Conservation (phyloP, 2,797 vertebrate genomes). For the Nannoperca australis region DNA sequence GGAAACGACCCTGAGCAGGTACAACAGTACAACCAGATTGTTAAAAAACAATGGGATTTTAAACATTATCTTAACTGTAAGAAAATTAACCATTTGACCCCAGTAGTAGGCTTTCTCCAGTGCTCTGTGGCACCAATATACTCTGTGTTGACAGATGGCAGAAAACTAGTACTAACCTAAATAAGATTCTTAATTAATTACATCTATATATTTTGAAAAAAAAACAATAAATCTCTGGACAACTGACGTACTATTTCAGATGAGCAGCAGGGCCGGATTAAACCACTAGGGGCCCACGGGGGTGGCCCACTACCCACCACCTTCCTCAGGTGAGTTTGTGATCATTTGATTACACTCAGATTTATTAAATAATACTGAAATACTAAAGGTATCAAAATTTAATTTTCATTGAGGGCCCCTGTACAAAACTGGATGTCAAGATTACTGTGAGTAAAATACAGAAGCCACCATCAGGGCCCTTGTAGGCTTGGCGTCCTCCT, state of each 20-base stretch:
- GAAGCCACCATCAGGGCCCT: no score
- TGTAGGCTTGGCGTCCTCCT: not conserved
- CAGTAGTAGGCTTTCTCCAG: not conserved
- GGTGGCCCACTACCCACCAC: no score
- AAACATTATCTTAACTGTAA: not conserved
- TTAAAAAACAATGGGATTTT: not conserved
- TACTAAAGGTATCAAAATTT: no score
- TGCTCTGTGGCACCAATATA: not conserved
- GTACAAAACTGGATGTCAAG: no score
- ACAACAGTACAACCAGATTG: not conserved
- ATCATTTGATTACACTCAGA: no score
- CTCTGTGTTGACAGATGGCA: not conserved
- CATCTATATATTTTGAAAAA: not conserved
- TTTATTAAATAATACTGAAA: no score
- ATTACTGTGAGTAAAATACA: no score
- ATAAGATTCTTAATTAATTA: not conserved
- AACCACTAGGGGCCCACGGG: not conserved
- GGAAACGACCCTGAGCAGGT: constrained; percentile 26
- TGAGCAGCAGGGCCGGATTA: not conserved
- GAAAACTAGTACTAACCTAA: not conserved
- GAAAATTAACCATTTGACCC: not conserved
- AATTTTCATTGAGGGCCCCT: no score
- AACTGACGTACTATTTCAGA: not conserved
- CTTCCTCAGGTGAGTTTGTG: no score
- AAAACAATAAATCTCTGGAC: not conserved